These are phyloP conservation scores for Chironomus tentans DNA, from an alignment of 2,888 invertebrate species.

Conservation along the genomic window DNA sequence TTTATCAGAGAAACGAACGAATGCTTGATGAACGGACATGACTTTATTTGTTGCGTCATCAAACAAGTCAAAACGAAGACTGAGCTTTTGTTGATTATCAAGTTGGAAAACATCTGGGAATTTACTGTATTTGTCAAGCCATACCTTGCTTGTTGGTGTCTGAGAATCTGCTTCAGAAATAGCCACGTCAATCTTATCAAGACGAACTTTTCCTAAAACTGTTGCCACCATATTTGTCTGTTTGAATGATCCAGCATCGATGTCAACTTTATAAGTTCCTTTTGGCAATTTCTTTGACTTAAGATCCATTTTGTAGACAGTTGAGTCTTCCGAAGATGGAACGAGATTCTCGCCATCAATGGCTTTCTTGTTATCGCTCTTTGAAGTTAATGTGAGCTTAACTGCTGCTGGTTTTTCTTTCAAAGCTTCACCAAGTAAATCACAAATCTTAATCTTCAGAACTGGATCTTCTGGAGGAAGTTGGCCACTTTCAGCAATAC, in stretches of 20 bases:
- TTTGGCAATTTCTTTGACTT: conserved; percentile 67
- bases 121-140: conserved; percentile 64
- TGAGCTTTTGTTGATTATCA: conserved; percentile 82
- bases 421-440: conserved; percentile 64
- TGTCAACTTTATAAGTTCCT: conserved; percentile 73
- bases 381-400: conserved; percentile 34
- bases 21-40: conserved; percentile 76
- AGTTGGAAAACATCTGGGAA: conserved; percentile 62
- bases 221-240: conserved; percentile 53
- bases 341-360: conserved; percentile 51
- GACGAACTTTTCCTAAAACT: conserved; percentile 64
- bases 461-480: conserved; percentile 65
- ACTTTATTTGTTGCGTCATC: conserved; percentile 59
- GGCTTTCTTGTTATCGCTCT: conserved; percentile 57
- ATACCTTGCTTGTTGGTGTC: conserved; percentile 66
- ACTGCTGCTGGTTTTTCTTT: conserved; percentile 35
- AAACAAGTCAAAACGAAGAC: conserved; percentile 68
- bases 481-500: conserved; percentile 67
- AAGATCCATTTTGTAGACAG: conserved; percentile 67
- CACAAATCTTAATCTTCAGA: conserved; percentile 61
- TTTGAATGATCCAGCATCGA: conserved; percentile 59
- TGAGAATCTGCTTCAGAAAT: conserved; percentile 86
- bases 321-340: conserved; percentile 48
- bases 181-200: conserved; percentile 75
- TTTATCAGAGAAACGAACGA: conserved; percentile 64